Base-by-base conservation (phyloP, 1,140 invertebrate genomes). In the Rhopalosiphum padi region DNA sequence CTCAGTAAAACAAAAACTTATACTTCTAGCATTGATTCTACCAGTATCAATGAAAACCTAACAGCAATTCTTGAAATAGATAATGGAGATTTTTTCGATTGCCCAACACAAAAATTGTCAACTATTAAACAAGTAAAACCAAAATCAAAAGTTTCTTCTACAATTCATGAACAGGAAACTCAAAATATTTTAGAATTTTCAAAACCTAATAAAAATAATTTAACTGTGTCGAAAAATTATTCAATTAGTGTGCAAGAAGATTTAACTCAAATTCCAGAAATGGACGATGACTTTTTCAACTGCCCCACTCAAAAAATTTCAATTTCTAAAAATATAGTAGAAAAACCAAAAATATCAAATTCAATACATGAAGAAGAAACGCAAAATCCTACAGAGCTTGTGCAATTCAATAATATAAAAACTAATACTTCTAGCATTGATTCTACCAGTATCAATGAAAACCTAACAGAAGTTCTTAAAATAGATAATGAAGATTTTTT, bases 401-500 rank as follows among this genome's bases (percentile, higher is more conserved):
- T 2, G 3, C 22, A 35, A 41, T 11, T 25, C 30, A 0, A n/a
- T 87, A 46, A n/a, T 7, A 48, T 15, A 5, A 48, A 86, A 30
- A 5, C 9, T 4, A n/a, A 1, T 21, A 21, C 43, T 46, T 48
- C 85, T 18, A 46, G 48, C 8, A 9, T 0, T 18, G 0, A 23
- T 41, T 21, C 6, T 11, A 41, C 1, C 15, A 60, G 21, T 43
- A 8, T 18, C 11, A 0, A 41, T 21, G 15, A 43, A 41, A 8
- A 90, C 7, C 15, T 30, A 41, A 41, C 41, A 3, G 41, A 37
- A 37, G n/a, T 0, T 46, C 1, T 15, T n/a, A 7, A 91, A 48
- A 68, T 91, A 1, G 90, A 91, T 23, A 22, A 82, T 91, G 68
- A 91, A 4, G 90, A 91, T 37, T 91, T 91, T 37, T 91, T 91